Conservation (phyloP, 2,797 vertebrate species). For the Choloepus didactylus region DNA sequence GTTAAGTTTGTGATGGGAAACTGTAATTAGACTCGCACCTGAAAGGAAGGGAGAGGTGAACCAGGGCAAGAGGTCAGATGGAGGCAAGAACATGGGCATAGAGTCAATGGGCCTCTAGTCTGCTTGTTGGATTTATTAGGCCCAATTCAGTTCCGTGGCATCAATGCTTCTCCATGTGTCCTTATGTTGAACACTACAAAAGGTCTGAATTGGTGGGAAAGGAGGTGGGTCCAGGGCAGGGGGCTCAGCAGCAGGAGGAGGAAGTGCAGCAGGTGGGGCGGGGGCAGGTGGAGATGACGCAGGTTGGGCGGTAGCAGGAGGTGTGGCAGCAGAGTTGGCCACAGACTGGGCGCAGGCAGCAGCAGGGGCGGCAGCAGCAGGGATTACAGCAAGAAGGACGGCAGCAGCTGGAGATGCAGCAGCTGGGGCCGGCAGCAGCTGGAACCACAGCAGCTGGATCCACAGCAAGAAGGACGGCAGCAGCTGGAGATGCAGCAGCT, state of each 20-base stretch:
- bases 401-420: background rate
- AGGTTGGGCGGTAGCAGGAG: background rate
- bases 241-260: background rate
- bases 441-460: background rate
- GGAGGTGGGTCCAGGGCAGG: background rate
- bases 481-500: background rate
- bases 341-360: background rate
- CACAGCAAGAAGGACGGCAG: background rate
- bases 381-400: background rate
- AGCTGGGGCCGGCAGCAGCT: background rate
- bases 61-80: background rate
- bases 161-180: background rate
- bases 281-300: slow-evolving; percentile 48
- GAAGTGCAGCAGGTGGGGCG: background rate
- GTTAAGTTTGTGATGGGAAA: background rate
- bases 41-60: background rate
- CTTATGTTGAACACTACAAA: background rate
- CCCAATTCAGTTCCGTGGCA: too few relatives aligned
- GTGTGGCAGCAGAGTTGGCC: background rate
- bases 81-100: background rate
- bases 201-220: background rate
- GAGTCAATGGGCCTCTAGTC: background rate
- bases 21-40: background rate
- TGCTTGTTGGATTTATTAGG: background rate
- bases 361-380: background rate